A percentile compares a stretch with the other conserved stretches of the same genome.
phyloP scores from a whole-genome alignment of 2,113 vertebrate species.

The Zosterops pallidus region DNA sequence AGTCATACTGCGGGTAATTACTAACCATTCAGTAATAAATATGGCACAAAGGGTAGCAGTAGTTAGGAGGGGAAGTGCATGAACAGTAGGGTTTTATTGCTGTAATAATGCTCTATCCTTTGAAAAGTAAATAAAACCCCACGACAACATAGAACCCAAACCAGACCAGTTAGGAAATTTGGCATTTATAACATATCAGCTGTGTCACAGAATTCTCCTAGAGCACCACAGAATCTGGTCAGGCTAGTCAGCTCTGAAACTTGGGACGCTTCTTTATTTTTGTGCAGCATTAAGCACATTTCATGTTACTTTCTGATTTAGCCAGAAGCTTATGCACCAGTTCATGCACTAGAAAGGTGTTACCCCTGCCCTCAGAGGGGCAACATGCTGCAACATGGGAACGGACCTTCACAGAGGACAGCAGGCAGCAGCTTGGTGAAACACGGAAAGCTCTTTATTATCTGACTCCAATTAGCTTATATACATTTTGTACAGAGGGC shows the following conservation, averaged over 20 bases:
- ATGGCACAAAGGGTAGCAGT: neutral
- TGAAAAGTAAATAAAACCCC: fast-evolving
- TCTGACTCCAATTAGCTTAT: too few relatives aligned
- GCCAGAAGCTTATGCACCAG: neutral
- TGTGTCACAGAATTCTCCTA: neutral
- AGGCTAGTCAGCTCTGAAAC: neutral
- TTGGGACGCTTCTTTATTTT: neutral
- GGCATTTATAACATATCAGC: neutral
- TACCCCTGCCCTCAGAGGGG: too few relatives aligned
- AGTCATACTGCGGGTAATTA: neutral
- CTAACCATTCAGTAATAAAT: neutral
- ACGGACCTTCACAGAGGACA: too few relatives aligned
- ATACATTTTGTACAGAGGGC: too few relatives aligned
- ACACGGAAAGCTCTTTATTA: too few relatives aligned
- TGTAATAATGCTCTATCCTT: neutral
- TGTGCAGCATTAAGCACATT: neutral
- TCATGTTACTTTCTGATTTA: neutral
- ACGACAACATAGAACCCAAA: neutral
- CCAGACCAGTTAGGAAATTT: neutral
- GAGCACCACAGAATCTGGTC: neutral
- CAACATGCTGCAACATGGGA: too few relatives aligned
- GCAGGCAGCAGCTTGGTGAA: too few relatives aligned
- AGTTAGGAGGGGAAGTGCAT: neutral
- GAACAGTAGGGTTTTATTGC: neutral
- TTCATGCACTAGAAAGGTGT: neutral